These are phyloP conservation scores for Siniperca chuatsi DNA, from an alignment of 2,113 vertebrate species.

Conservation along the genomic window DNA sequence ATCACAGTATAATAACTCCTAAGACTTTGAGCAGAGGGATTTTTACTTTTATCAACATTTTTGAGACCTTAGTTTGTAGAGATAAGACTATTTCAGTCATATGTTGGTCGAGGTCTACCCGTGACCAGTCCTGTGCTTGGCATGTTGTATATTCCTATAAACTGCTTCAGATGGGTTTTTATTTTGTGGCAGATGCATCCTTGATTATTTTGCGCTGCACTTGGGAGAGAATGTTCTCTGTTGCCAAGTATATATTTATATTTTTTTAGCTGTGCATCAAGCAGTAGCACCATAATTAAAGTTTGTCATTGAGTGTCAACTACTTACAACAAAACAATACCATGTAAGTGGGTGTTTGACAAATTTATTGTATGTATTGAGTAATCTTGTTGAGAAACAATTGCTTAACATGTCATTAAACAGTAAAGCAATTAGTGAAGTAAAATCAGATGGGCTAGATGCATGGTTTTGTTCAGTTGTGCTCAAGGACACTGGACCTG, in stretches of 20 bases:
- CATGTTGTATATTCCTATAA: neutral
- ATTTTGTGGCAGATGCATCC: neutral
- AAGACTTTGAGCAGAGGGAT: neutral
- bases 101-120: neutral
- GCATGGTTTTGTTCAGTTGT: neutral
- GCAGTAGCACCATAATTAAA: neutral
- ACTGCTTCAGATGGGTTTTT: neutral
- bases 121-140: neutral
- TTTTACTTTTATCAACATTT: neutral
- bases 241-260: neutral
- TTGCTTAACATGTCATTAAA: neutral
- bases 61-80: neutral
- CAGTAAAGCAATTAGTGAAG: neutral
- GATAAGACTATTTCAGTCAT: no score
- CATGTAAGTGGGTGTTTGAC: neutral
- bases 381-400: neutral
- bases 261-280: neutral
- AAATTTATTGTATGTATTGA: neutral
- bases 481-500: no score
- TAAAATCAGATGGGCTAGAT: neutral
- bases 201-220: neutral
- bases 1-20: neutral
- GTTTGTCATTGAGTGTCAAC: neutral
- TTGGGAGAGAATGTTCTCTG: neutral
- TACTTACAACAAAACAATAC: neutral